These are phyloP conservation scores for Prosopocoilus inquinatus DNA, from an alignment of 2,888 invertebrate genomes.

Conservation along the genomic window DNA sequence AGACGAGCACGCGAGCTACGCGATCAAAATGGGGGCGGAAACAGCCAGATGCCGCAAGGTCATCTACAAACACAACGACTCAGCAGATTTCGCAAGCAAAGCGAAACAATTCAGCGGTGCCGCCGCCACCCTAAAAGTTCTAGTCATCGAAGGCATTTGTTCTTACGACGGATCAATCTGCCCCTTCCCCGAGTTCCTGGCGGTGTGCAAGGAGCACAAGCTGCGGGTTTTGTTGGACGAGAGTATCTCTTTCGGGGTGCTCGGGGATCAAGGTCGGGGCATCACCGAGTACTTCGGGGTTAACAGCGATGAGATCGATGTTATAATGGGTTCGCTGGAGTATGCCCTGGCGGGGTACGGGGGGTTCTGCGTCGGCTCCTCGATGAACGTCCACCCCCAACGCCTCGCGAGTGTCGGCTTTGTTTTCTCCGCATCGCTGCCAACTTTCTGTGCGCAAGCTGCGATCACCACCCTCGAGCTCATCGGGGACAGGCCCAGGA, in stretches of 20 bases:
- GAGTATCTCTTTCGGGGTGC: constrained; percentile 77
- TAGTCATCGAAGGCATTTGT: constrained; percentile 92
- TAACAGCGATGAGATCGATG: constrained; percentile 69
- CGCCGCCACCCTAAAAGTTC: constrained; percentile 60
- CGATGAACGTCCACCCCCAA: constrained; percentile 94
- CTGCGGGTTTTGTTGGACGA: constrained; percentile 93
- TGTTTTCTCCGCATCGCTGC: constrained; percentile 95
- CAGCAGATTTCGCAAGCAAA: constrained; percentile 62
- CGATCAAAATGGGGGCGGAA: constrained; percentile 88
- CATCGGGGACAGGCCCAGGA: constrained; percentile 64
- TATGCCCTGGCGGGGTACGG: constrained; percentile 84
- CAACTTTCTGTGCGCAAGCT: constrained; percentile 87
- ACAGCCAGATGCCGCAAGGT: constrained; percentile 79
- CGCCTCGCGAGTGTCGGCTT: constrained; percentile 86
- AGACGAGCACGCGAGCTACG: constrained; percentile 81
- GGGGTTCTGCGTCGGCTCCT: constrained; percentile 92
- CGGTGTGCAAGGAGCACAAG: constrained; percentile 81
- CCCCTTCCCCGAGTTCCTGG: constrained; percentile 76
- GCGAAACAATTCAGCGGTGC: constrained; percentile 30
- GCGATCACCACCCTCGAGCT: constrained; percentile 78
- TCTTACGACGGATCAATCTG: constrained; percentile 89
- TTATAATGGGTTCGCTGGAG: constrained; percentile 87
- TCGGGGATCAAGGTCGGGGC: constrained; percentile 85
- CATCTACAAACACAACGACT: constrained; percentile 89
- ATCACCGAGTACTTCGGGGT: constrained; percentile 82